A percentile compares a stretch with the other conserved stretches of the same genome.
These are phyloP conservation scores for Papilio helenus DNA, from an alignment of 1,140 invertebrate species.

Conservation along the genomic window DNA sequence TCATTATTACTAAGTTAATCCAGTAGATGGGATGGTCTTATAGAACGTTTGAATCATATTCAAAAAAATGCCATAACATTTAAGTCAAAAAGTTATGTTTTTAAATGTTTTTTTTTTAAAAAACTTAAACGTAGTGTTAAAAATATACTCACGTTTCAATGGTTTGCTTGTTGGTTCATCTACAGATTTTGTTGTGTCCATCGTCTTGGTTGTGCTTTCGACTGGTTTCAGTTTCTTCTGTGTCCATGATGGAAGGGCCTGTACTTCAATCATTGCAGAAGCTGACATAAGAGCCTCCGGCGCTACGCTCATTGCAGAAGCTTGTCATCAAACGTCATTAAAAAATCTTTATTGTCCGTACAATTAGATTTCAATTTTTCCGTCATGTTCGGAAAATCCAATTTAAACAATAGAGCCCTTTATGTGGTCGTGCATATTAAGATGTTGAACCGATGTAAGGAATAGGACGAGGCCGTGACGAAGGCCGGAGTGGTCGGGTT, in stretches of 20 bases:
- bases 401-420: slow-evolving; percentile 10
- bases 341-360: no score
- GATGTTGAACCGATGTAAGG: slow-evolving; percentile 26
- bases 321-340: no score
- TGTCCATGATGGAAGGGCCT: slow-evolving; percentile 85
- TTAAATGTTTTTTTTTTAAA: no score
- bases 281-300: no score
- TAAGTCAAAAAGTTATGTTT: no score
- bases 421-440: slow-evolving; percentile 24
- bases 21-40: not conserved
- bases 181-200: slow-evolving; percentile 55
- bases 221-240: slow-evolving; percentile 81
- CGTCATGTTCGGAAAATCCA: not conserved
- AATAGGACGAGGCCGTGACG: slow-evolving; percentile 28
- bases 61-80: no score
- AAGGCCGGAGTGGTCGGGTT: slow-evolving; percentile 13
- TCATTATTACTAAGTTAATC: not conserved
- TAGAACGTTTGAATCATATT: not conserved
- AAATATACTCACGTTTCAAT: slow-evolving; percentile 67
- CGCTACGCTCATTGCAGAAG: no score
- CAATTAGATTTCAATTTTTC: slow-evolving; percentile 12
- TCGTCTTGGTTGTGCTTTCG: slow-evolving; percentile 57
- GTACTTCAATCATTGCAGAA: no score
- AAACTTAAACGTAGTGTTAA: not conserved
- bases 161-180: slow-evolving; percentile 70